Percentiles rank a stretch among this genome's conserved stretches.
phyloP scores from a whole-genome alignment of 2,113 vertebrate genomes.

The Xiphias gladius region DNA sequence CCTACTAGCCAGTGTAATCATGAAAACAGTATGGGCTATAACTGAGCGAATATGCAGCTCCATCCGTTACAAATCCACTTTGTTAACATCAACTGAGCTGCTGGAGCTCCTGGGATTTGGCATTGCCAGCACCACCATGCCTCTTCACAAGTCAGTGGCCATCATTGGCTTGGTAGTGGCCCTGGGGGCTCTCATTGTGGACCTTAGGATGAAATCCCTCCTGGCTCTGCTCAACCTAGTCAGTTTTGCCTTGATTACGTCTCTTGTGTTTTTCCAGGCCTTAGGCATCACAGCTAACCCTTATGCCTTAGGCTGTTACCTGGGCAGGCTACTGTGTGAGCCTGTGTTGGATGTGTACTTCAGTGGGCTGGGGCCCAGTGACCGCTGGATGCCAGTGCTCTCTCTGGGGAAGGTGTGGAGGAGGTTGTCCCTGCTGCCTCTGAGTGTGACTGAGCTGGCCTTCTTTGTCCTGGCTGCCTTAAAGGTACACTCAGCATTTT shows the following conservation, averaged over 20 bases:
- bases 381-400: slow-evolving; percentile 95
- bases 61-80: slow-evolving; percentile 85
- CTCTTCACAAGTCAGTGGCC: slow-evolving; percentile 89
- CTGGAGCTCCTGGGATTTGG: slow-evolving; percentile 95
- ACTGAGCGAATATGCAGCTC: slow-evolving; percentile 92
- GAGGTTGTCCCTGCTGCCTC: slow-evolving; percentile 90
- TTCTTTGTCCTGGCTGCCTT: slow-evolving; percentile 94
- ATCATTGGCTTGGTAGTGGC: slow-evolving; percentile 90
- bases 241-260: slow-evolving; percentile 88
- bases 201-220: slow-evolving; percentile 97
- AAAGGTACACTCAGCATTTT: slow-evolving; percentile 80
- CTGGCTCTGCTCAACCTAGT: slow-evolving; percentile 92
- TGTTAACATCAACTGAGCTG: slow-evolving; percentile 91
- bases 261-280: slow-evolving; percentile 92
- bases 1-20: slow-evolving; percentile 89
- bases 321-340: slow-evolving; percentile 93
- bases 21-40: slow-evolving; percentile 89
- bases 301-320: slow-evolving; percentile 93
- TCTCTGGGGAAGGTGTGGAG: slow-evolving; percentile 90
- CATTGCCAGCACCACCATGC: slow-evolving; percentile 94
- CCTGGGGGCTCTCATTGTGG: slow-evolving; percentile 91
- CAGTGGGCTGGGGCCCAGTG: slow-evolving; percentile 91
- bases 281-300: slow-evolving; percentile 90
- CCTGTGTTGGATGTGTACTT: slow-evolving; percentile 96
- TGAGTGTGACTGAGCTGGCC: slow-evolving; percentile 87